phyloP scores from a whole-genome alignment of 1,140 invertebrate genomes.

The Drosophila ambigua region DNA sequence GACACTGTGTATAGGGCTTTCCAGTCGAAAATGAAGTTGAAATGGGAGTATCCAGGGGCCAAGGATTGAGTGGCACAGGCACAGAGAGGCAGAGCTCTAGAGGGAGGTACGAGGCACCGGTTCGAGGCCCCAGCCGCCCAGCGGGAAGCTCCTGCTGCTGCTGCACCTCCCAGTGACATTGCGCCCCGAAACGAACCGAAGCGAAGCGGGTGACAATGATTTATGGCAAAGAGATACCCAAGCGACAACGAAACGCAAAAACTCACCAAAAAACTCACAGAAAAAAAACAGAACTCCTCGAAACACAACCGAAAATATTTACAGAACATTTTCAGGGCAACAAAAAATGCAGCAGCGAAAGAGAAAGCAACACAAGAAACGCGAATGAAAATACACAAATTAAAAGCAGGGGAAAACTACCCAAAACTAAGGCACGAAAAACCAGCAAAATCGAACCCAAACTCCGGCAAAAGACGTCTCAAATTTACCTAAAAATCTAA shows the following conservation, averaged over 20 bases:
- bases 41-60: not conserved
- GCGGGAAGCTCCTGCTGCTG: conserved; percentile 59
- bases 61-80: not conserved
- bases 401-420: not conserved
- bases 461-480: too few relatives aligned
- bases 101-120: conserved; percentile 16
- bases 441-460: too few relatives aligned
- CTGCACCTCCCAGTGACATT: conserved; percentile 74
- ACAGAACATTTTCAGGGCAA: conserved; percentile 21
- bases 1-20: too few relatives aligned
- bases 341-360: conserved; percentile 11
- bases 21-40: too few relatives aligned
- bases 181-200: conserved; percentile 43
- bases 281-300: conserved; percentile 31
- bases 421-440: too few relatives aligned
- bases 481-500: too few relatives aligned
- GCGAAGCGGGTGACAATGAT: conserved; percentile 83
- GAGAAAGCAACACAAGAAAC: conserved; percentile 4
- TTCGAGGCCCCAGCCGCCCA: conserved; percentile 55
- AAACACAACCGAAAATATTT: conserved; percentile 9
- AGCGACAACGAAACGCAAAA: conserved; percentile 77
- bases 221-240: conserved; percentile 81
- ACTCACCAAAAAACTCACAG: conserved; percentile 36
- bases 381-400: conserved; percentile 24
- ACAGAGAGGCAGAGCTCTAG: conserved; percentile 11